phyloP scores from a whole-genome alignment of 2,888 invertebrate species.

The Chrysina gloriosa region DNA sequence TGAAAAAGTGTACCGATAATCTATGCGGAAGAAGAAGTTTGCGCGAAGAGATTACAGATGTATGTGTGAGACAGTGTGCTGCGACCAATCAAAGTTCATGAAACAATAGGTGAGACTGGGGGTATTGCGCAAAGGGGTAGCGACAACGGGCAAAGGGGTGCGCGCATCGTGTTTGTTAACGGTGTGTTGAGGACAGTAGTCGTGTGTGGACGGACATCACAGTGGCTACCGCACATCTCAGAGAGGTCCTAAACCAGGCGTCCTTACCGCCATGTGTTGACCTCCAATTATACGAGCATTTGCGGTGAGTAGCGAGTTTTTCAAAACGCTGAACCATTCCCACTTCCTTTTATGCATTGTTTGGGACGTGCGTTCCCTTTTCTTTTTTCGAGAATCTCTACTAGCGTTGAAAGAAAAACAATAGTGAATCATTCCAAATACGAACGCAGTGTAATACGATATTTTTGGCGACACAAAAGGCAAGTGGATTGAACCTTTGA shows the following conservation, averaged over 20 bases:
- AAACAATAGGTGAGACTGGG: constrained; percentile 59
- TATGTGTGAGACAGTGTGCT: constrained; percentile 51
- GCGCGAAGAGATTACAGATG: constrained; percentile 1
- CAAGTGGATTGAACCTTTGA: neutral
- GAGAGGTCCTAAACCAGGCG: constrained; percentile 64
- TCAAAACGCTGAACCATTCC: neutral
- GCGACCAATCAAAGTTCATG: constrained; percentile 52
- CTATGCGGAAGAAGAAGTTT: constrained; percentile 10
- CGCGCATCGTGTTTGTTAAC: constrained; percentile 55
- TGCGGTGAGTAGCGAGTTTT: constrained; percentile 60
- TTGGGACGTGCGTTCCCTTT: neutral
- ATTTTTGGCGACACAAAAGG: constrained; percentile 15
- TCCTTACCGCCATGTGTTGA: constrained; percentile 64
- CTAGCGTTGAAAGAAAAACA: constrained; percentile 1
- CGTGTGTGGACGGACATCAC: constrained; percentile 59
- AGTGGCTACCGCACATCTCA: constrained; percentile 64
- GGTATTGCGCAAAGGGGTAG: constrained; percentile 49
- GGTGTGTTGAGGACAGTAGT: constrained; percentile 41
- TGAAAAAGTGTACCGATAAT: constrained; percentile 46
- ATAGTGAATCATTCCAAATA: constrained; percentile 1
- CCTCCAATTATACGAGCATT: constrained; percentile 60
- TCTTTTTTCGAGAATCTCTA: neutral
- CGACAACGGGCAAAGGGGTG: constrained; percentile 43
- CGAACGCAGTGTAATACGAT: constrained; percentile 10
- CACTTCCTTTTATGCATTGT: constrained; percentile 8